Evolutionary conservation across 37 sponge, comb jelly and placozoan species (phyloP).

Genomic region (Oopsacas minuta): DNA sequence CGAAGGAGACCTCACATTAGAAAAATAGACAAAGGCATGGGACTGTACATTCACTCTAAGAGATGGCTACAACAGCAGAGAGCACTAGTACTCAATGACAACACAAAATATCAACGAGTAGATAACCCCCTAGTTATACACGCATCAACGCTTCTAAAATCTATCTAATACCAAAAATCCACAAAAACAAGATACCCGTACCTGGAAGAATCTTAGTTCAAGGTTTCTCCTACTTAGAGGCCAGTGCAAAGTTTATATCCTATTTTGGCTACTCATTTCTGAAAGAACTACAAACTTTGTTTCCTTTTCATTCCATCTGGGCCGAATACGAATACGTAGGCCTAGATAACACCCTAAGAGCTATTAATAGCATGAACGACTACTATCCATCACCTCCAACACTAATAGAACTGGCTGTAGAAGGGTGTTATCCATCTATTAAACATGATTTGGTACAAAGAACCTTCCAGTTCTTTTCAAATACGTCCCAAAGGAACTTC

Average conservation of each 20-base stretch:
- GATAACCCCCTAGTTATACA: not conserved
- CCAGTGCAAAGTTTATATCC: not conserved
- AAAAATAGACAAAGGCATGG: not conserved
- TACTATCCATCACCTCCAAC: not conserved
- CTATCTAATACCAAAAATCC: not conserved
- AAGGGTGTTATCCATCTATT: not conserved
- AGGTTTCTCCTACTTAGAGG: not conserved
- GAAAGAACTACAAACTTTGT: not conserved
- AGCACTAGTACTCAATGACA: not conserved
- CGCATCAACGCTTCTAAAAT: not conserved
- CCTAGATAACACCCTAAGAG: not conserved
- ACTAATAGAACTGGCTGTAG: not conserved
- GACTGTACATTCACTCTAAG: not conserved
- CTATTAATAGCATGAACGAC: not conserved
- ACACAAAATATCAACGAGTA: not conserved
- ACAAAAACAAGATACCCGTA: not conserved
- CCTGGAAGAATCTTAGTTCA: not conserved
- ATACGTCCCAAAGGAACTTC: not conserved
- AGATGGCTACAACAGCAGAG: not conserved
- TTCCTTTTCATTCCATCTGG: not conserved
- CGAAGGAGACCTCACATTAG: not conserved
- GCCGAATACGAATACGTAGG: not conserved
- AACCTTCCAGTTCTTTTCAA: not conserved
- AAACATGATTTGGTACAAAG: not conserved
- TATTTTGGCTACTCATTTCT: not conserved